Base-by-base conservation (phyloP, 2,888 invertebrate genomes). In the Arge pagana region DNA sequence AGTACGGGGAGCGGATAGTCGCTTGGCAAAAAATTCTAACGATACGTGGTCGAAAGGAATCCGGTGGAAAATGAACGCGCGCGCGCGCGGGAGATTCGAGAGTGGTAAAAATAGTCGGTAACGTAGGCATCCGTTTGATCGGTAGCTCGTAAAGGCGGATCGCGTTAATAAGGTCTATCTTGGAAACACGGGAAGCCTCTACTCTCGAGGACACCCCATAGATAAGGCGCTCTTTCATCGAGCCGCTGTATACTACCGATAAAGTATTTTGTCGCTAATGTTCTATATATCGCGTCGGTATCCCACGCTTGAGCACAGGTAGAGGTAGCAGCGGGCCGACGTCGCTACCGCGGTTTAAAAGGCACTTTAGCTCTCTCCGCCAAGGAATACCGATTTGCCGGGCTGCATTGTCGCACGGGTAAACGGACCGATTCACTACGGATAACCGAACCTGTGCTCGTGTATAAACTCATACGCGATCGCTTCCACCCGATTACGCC, bases 101-200 rank as follows among this genome's bases (percentile, higher is more conserved):
- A 42, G 42, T 11, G 30, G n/a, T 18, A 30, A 30, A 30, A 11
- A 13, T 15, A n/a, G 16, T 10, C 16, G 33, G 21, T 45, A 35
- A 10, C 21, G 45, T 15, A 31, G 45, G 57, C 62, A 59, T 68
- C 68, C 66, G 72, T 69, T 69, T 70, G 68, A 74, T 74, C 73
- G 72, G 71, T 71, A 71, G 71, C 69, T 58, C 48, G 55, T 61
- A 65, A 64, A 63, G 63, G 64, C 67, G 59, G 59, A 45, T 33
- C 66, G 63, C 72, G 72, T 74, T 72, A 75, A 74, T 73, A 74
- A 76, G 73, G 72, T 74, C 70, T 71, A 71, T 70, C 68, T 67
- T 54, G 62, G 58, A 62, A 58, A 76, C 75, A 76, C 67, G 74
- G 63, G 74, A 75, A 76, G 74, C 74, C 75, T 74, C 74, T 74